Evolutionary conservation across 2,113 vertebrate genomes (phyloP).

Genomic region (Lanius collurio): DNA sequence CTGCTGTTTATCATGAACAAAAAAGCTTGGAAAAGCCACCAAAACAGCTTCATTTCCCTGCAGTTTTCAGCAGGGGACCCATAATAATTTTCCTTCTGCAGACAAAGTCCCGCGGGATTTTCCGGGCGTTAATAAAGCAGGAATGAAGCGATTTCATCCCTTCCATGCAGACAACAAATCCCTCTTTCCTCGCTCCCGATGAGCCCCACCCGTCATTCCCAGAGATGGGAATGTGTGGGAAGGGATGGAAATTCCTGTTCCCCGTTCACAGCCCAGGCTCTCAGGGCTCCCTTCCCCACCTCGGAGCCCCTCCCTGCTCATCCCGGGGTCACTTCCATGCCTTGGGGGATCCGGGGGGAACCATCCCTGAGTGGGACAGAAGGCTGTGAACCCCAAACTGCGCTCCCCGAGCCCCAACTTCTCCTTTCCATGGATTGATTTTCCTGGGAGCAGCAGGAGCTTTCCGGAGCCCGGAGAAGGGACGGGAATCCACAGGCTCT

Average conservation of each 20-base stretch:
- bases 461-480: neutral
- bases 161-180: neutral
- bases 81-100: neutral
- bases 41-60: neutral
- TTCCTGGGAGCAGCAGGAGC: neutral
- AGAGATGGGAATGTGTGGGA: neutral
- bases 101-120: neutral
- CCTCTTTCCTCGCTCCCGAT: neutral
- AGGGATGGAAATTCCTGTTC: neutral
- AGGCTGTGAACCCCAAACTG: accelerated
- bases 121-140: neutral
- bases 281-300: accelerated
- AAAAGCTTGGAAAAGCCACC: neutral
- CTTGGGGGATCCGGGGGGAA: neutral
- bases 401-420: accelerated
- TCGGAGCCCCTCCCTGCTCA: neutral
- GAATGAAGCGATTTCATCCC: neutral
- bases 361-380: neutral
- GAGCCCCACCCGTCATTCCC: neutral
- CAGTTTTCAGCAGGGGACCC: neutral
- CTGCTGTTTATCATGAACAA: neutral
- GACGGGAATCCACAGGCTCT: too few relatives aligned
- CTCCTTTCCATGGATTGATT: neutral
- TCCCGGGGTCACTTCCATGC: neutral
- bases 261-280: neutral